Evolutionary conservation across 2,113 vertebrate genomes (phyloP).

Genomic region (Orcinus orca): DNA sequence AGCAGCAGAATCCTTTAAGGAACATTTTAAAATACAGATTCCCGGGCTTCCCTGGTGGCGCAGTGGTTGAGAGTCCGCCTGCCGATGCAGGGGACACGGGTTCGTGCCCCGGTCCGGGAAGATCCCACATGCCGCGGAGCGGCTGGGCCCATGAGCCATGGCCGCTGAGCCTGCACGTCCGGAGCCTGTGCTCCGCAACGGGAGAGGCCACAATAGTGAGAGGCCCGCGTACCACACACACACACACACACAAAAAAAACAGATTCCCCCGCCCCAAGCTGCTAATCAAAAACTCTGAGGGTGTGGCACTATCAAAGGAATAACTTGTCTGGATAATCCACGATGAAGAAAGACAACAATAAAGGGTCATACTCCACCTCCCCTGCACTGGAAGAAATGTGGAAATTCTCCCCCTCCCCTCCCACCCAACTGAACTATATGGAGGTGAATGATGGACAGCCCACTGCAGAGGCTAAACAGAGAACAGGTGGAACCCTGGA

Average conservation of each 20-base stretch:
- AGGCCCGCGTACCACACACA: too few species aligned
- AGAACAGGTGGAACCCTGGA: neutral
- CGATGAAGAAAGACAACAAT: neutral
- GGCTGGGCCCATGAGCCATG: too few species aligned
- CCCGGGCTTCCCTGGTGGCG: neutral
- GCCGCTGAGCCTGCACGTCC: fast-evolving
- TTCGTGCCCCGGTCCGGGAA: too few species aligned
- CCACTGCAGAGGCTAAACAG: neutral
- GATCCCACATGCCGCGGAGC: too few species aligned
- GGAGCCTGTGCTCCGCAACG: too few species aligned
- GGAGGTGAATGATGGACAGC: neutral
- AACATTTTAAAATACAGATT: neutral
- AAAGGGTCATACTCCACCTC: neutral
- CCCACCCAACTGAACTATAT: neutral
- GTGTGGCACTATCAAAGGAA: neutral
- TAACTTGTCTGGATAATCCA: neutral
- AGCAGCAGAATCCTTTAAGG: neutral
- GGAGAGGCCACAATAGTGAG: too few species aligned
- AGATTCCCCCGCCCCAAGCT: neutral
- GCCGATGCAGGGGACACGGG: fast-evolving
- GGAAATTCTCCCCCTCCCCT: neutral
- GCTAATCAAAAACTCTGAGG: neutral
- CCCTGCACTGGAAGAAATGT: neutral
- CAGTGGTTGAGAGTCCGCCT: too few species aligned
- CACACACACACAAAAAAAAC: too few species aligned